Evolutionary conservation across 2,888 invertebrate genomes (phyloP), one percentile per base, ranked within the genome.

Genomic region (Tenthredo distinguenda): DNA sequence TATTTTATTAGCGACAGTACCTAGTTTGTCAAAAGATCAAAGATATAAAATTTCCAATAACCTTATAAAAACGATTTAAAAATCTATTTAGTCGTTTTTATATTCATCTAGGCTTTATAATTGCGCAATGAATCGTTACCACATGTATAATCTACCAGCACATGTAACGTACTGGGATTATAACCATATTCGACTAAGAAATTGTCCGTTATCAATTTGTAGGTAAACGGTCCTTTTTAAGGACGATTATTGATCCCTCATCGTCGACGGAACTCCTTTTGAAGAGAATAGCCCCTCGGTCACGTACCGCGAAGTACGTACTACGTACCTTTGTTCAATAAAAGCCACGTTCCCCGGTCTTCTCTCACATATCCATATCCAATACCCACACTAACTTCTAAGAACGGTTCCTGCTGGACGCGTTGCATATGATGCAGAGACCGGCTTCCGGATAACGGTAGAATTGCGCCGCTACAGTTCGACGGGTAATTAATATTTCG

Each of bases 371-470:
- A 15, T 47, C 47, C 47, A 47, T 47, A 47, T 55, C n/a, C n/a
- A 55, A 55, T 55, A 55, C 74, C 26, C 21, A 18, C 43, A 74
- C 15, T 26, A 74, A 21, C 43, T 68, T 68, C 68, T 68, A 18
- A 18, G 68, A 74, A 74, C 74, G 74, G 74, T 74, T 47, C 26
- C 74, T 68, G 68, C 10, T 47, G 10, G 6, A 55, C 43, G 74
- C 74, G 40, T 40, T 74, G 74, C 74, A 74, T 55, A n/a, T 74
- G 74, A 34, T 81, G 81, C 81, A 81, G 40, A 40, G 62, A 55
- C 10, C 55, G 5, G 86, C 92, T 92, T 92, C 92, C 92, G 92
- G 91, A 89, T 92, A 92, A 92, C 92, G 92, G 92, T 91, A 90
- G 86, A 85, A 79, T 86, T 90, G 90, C 89, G 89, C 85, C 74